phyloP scores from a whole-genome alignment of 2,797 vertebrate genomes.

The Halcyon chelicuti region DNA sequence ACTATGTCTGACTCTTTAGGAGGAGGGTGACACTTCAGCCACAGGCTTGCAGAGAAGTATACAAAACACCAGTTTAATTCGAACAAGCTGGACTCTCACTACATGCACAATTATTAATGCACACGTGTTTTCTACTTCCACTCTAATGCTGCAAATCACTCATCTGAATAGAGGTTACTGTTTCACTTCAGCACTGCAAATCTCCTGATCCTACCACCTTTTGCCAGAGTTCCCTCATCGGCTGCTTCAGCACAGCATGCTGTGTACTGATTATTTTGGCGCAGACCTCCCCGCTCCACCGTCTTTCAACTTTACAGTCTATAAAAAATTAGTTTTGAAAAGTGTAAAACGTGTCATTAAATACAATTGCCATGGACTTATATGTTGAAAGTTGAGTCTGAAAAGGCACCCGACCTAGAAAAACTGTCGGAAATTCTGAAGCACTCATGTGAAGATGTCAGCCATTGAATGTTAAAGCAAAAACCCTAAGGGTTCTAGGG shows the following conservation, averaged over 20 bases:
- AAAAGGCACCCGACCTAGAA: not conserved
- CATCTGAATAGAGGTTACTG: slow-evolving; percentile 2
- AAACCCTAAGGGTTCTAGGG: not conserved
- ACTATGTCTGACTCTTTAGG: not conserved
- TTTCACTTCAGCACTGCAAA: slow-evolving; percentile 4
- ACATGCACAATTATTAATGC: not conserved
- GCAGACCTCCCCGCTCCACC: not conserved
- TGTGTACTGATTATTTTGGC: not conserved
- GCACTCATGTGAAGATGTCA: rapidly evolving
- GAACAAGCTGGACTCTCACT: not conserved
- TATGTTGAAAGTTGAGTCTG: not conserved
- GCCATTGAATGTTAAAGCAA: not conserved
- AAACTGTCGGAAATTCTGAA: not conserved
- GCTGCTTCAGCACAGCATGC: not conserved
- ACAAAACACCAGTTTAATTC: not conserved
- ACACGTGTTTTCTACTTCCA: not conserved
- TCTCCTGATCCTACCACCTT: not conserved
- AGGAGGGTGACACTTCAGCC: not conserved
- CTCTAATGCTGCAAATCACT: not conserved
- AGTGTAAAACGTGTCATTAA: not conserved
- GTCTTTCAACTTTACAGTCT: not conserved
- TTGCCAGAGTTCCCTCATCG: not conserved
- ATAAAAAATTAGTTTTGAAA: not conserved
- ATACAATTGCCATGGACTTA: not conserved
- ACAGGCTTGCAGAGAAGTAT: not conserved